Percentiles rank a stretch among this genome's conserved stretches.
Evolutionary conservation across 2,888 invertebrate genomes (phyloP).

Genomic region (Diogma glabrata): DNA sequence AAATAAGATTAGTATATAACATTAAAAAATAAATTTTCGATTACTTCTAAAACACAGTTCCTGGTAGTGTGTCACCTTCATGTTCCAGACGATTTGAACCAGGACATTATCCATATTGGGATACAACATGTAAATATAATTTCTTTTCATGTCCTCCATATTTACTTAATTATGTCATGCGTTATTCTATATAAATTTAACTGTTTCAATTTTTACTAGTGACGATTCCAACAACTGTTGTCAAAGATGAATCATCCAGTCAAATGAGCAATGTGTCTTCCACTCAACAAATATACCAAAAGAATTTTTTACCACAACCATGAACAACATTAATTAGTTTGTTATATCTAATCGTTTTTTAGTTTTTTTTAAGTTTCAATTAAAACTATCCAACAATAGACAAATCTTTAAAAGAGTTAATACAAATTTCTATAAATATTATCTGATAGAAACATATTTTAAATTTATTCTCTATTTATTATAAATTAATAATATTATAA

Average conservation of each 20-base stretch:
- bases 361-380: no score
- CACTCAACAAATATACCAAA: constrained; percentile 14
- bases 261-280: constrained; percentile 16
- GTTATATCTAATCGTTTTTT: no score
- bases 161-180: constrained; percentile 1
- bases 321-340: no score
- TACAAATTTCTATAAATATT: no score
- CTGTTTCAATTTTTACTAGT: no score
- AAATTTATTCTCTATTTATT: no score
- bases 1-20: background rate
- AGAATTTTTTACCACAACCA: constrained; percentile 9
- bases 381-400: no score
- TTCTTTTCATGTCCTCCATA: background rate
- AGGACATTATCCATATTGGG: constrained; percentile 18
- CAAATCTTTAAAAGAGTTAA: no score
- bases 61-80: constrained; percentile 17
- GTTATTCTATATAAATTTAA: constrained; percentile 1
- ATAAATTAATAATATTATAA: no score
- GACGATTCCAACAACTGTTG: constrained; percentile 12
- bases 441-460: no score
- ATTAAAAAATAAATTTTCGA: constrained; percentile 1
- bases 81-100: constrained; percentile 18
- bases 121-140: constrained; percentile 17
- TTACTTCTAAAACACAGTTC: constrained; percentile 12
- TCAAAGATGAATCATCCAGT: constrained; percentile 16